phyloP scores from a whole-genome alignment of 2,113 vertebrate species.

The Neolamprologus cancellatus region DNA sequence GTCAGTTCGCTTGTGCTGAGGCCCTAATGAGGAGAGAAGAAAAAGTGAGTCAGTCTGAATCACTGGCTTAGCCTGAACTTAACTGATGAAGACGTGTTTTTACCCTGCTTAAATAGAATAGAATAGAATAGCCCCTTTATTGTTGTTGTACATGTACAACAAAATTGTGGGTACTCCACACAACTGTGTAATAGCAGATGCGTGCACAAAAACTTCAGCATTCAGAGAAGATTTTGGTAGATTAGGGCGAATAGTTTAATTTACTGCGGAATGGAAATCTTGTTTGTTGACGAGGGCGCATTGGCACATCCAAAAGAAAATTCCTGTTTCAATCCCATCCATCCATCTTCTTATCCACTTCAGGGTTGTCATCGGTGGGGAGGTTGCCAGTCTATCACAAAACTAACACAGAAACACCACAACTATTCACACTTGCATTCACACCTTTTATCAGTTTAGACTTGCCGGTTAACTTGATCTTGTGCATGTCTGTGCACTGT shows the following conservation, averaged over 20 bases:
- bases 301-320: background rate
- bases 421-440: background rate
- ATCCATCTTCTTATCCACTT: background rate
- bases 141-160: accelerated
- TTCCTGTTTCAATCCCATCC: background rate
- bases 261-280: background rate
- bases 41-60: background rate
- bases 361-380: background rate
- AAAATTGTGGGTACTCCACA: background rate
- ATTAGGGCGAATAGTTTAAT: background rate
- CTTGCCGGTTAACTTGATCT: background rate
- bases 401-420: background rate
- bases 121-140: background rate
- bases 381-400: background rate
- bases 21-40: slow-evolving; percentile 29
- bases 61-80: background rate
- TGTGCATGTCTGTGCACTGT: background rate
- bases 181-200: background rate
- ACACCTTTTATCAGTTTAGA: background rate
- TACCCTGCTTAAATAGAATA: background rate
- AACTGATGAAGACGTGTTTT: background rate
- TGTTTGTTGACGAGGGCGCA: accelerated
- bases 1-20: background rate
- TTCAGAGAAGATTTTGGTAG: background rate
- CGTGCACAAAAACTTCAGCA: background rate